Conservation (phyloP, 2,113 vertebrate genomes). For the Entomyzon cyanotis region DNA sequence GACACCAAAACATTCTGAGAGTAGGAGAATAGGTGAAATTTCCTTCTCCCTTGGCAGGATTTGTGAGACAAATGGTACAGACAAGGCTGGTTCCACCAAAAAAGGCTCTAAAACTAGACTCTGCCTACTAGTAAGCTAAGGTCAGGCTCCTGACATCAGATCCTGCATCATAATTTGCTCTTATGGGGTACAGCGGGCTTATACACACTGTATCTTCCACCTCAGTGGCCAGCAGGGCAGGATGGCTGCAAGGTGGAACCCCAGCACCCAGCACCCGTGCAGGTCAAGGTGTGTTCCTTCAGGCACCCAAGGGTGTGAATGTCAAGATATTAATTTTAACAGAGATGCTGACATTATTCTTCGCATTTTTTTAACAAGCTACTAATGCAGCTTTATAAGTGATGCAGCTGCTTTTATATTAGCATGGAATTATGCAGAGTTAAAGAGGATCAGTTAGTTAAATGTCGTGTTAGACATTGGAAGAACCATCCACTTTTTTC, state of each 20-base stretch:
- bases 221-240: rapidly evolving
- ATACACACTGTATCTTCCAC: rapidly evolving
- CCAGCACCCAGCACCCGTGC: not conserved
- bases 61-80: not conserved
- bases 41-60: not conserved
- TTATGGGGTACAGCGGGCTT: rapidly evolving
- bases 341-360: not conserved
- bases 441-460: not conserved
- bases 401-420: not conserved
- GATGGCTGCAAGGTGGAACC: not conserved
- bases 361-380: not conserved
- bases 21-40: not conserved
- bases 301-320: not conserved
- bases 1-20: not conserved
- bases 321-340: not conserved
- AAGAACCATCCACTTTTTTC: not conserved
- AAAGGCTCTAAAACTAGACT: not conserved
- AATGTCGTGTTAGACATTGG: not conserved
- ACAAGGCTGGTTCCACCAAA: not conserved
- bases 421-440: not conserved
- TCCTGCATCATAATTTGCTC: not conserved
- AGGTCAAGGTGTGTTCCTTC: rapidly evolving
- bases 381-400: not conserved
- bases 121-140: not conserved
- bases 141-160: not conserved